Evolutionary conservation across 2,888 invertebrate genomes (phyloP), one percentile per base, ranked within the genome.

Genomic region (Melinopterus prodromus): DNA sequence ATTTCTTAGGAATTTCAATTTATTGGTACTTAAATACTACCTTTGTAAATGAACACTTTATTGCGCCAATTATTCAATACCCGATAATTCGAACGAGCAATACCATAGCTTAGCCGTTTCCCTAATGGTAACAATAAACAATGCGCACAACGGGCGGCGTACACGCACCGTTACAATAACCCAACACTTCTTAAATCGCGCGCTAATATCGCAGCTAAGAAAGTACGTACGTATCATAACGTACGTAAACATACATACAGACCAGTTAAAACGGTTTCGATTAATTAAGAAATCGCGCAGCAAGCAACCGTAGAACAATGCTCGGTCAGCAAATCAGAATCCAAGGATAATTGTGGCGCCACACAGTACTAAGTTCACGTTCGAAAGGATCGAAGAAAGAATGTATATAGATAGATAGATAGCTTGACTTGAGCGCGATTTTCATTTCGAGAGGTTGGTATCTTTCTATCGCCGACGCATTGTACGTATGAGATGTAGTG

Each of bases 331-430:
- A 77, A 79, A 79, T 79, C 69, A 79, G 69, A 76, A 75, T 71
- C 72, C 79, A 79, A 79, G 79, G 79, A 77, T 74, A 79, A 79
- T 72, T 72, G 79, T 79, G 79, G 79, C 79, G 79, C 79, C 79
- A 79, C 78, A 6, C 37, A 74, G 77, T 79, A 69, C 79, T 77
- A 79, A 79, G 79, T 79, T 72, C 79, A 71, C 16, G 69, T 15
- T 69, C 69, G n/a, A 16, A 16, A 9, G 53, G 53, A 4, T 53
- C 1, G 53, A 53, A 53, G 26, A 26, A 53, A 2, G 53, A 53
- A 53, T 53, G 5, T 53, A 1, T 12, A 12, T 53, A 53, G 53
- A 53, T 53, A 53, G 53, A 1, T 12, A 53, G 53, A n/a, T n/a
- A n/a, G n/a, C n/a, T n/a, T n/a, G n/a, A n/a, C n/a, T n/a, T n/a